These are phyloP conservation scores for Colossoma macropomum DNA, from an alignment of 2,113 vertebrate genomes.

Conservation along the genomic window DNA sequence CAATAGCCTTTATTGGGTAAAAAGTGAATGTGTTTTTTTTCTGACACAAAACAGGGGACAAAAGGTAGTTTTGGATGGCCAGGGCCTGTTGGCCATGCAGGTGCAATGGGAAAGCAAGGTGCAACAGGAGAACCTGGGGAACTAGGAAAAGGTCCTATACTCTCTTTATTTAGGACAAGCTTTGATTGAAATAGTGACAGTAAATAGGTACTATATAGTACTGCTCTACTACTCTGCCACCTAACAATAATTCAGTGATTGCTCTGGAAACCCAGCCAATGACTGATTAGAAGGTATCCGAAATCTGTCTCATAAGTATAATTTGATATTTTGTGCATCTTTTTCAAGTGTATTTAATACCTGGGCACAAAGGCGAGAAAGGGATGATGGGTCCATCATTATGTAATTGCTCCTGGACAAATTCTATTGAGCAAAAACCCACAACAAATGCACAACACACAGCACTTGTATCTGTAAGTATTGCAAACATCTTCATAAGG, in stretches of 20 bases:
- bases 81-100: slow-evolving; percentile 26
- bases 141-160: slow-evolving; percentile 24
- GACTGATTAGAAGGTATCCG: not conserved
- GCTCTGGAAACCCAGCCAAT: not conserved
- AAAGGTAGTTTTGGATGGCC: slow-evolving; percentile 26
- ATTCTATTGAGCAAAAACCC: not conserved
- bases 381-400: slow-evolving; percentile 2
- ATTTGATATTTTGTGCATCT: not conserved
- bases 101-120: slow-evolving; percentile 27
- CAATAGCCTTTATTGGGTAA: not conserved
- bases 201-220: not conserved
- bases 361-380: slow-evolving; percentile 38
- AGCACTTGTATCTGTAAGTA: slow-evolving; percentile 41
- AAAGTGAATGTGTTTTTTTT: not conserved
- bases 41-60: slow-evolving; percentile 16
- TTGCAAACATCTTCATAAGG: not conserved
- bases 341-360: slow-evolving; percentile 46
- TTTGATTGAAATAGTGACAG: not conserved
- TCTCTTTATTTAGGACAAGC: not conserved
- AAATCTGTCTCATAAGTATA: not conserved
- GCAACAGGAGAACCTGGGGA: slow-evolving; percentile 22
- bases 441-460: not conserved
- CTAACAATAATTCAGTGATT: not conserved
- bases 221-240: not conserved
- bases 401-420: slow-evolving; percentile 36